Evolutionary conservation across 2,113 vertebrate genomes (phyloP), one percentile per base, ranked within the genome.

Genomic region (Mungos mungo): DNA sequence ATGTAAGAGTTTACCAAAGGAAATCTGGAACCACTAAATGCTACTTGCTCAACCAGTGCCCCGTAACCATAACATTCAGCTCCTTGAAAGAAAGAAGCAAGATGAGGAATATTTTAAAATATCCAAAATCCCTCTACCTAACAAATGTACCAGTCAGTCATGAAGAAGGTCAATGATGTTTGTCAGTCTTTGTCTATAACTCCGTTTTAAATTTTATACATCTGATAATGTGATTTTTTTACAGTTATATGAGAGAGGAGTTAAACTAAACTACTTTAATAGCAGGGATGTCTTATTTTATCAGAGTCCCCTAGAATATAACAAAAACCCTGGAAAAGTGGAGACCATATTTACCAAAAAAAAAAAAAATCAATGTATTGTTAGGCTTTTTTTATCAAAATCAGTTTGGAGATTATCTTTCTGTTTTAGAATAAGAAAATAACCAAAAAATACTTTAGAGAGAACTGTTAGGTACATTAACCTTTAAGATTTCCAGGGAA

Each of bases 21-120:
- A 94, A 98, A 98, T 97, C 97, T 97, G 97, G 97, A 97, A 96
- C 89, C 95, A 94, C 97, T 98, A 97, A 98, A 90, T 25, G 52
- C 31, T 83, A 79, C 93, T 98, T 97, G 90, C 94, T 97, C 95
- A 94, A 93, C 93, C 31, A 77, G 74, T 87, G 94, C 79, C 93
- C 45, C 96, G 38, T 97, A 96, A 97, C 68, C 85, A 94, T 86
- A 97, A 97, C 92, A 96, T 80, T 91, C 10, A 92, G 81, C 71
- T 68, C 31, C 92, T 80, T 95, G 38, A 81, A 97, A 77, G 91
- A 68, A 72, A 10, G 66, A 50, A 97, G 74, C 74, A 97, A 87
- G 89, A 74, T 38, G 45, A 74, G 23, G 63, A 85, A 33, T 96
- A 87, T 88, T 97, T 96, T 63, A 76, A 95, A 93, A 88, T 68